Evolutionary conservation across 1,140 invertebrate genomes (phyloP), one percentile per base, ranked within the genome.

Genomic region (Atopsyche davidsoni): DNA sequence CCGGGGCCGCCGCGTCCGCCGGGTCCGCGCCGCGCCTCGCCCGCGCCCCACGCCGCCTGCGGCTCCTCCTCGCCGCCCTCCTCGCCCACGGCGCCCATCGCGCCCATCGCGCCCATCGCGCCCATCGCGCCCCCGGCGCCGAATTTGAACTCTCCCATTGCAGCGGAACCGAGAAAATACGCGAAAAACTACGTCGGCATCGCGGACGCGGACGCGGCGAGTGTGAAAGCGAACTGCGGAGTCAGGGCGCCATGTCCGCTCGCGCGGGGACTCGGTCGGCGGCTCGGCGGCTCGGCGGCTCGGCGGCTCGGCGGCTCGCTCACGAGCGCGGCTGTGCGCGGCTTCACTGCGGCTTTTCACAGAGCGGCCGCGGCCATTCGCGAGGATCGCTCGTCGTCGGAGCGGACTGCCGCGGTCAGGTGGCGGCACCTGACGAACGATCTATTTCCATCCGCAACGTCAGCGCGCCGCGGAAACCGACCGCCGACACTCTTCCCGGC

Each of bases 141-240:
- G 31, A 53, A 57, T 40, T 57, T 57, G 43, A 57, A 57, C 35
- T 57, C 55, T 14, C 50, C 55, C 55, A 57, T 57, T 21, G 19
- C 42, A 38, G 4, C 14, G 6, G 6, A 38, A 9, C 9, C 35
- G 14, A 41, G 6, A n/a, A 24, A 23, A 24, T 6, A 13, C 22
- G 13, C 41, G 6, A 40, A 14, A 40, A n/a, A 40, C 13, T 31
- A 17, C 10, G 2, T 31, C 13, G 25, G 13, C 10, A 13, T 24
- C 22, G 10, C 41, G 4, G 6, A 6, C 35, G 17, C 41, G n/a
- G 24, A n/a, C 24, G 6, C 24, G 24, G 24, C 6, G 24, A 6
- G 24, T 16, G 14, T 19, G 16, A 16, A 21, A 2, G 16, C 7
- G 16, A 9, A 39, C 36, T 39, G 24, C 6, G n/a, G 6, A n/a